Percentiles rank a stretch among this genome's conserved stretches.
Evolutionary conservation across 2,797 vertebrate species (phyloP).

Genomic region (Siniperca undulata): DNA sequence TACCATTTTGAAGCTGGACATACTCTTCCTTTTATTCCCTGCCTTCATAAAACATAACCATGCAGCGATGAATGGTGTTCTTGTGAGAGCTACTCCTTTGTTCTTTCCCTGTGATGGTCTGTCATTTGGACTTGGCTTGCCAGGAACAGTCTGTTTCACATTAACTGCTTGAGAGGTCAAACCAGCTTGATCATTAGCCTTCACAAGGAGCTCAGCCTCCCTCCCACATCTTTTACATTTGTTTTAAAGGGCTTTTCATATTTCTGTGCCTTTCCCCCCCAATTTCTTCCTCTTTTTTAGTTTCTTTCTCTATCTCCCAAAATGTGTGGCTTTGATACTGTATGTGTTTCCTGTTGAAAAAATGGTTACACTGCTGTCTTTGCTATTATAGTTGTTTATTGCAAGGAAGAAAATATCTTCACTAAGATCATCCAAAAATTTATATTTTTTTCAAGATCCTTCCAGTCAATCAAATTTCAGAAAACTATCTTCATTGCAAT

Average conservation of each 20-base stretch:
- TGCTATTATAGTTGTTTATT: slow-evolving; percentile 17
- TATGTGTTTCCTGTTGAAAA: not conserved
- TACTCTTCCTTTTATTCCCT: slow-evolving; percentile 37
- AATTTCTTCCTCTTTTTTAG: not conserved
- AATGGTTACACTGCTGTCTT: slow-evolving; percentile 12
- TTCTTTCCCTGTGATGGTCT: slow-evolving; percentile 63
- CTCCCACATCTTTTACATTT: slow-evolving; percentile 38
- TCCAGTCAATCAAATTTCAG: slow-evolving; percentile 21
- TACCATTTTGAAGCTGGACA: slow-evolving; percentile 28
- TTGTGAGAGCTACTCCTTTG: slow-evolving; percentile 60
- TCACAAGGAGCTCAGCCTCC: slow-evolving; percentile 52
- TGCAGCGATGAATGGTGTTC: slow-evolving; percentile 39
- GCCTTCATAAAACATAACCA: slow-evolving; percentile 32
- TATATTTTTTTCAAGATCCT: not conserved
- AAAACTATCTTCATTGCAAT: slow-evolving; percentile 10
- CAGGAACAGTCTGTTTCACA: slow-evolving; percentile 74
- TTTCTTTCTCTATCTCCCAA: not conserved
- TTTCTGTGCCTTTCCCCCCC: not conserved
- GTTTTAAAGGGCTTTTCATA: slow-evolving; percentile 34
- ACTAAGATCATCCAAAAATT: not conserved
- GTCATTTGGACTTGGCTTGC: slow-evolving; percentile 65
- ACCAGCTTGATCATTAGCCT: slow-evolving; percentile 76
- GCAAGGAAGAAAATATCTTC: not conserved
- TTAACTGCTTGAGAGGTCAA: slow-evolving; percentile 79
- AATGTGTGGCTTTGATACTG: not conserved